Percentiles rank a stretch among this genome's conserved stretches.
Evolutionary conservation across 2,113 vertebrate genomes (phyloP).

Genomic region (Sardina pilchardus): DNA sequence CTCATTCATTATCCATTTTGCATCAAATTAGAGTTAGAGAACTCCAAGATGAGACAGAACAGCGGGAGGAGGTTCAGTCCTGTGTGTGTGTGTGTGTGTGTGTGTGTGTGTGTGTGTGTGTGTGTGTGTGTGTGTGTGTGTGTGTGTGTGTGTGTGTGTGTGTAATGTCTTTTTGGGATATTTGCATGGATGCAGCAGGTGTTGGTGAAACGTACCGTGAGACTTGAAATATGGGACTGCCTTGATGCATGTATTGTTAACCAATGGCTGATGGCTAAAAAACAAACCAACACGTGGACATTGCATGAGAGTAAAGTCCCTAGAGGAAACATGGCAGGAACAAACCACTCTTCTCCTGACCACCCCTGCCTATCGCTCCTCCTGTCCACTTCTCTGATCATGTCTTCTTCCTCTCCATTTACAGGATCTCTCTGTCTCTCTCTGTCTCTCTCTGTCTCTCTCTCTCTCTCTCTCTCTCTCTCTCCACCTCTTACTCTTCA

Average conservation of each 20-base stretch:
- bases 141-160: not conserved
- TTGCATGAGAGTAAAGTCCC: too few species aligned
- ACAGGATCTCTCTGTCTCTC: too few species aligned
- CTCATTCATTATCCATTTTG: constrained; percentile 1
- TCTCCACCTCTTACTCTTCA: not conserved
- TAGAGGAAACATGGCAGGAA: too few species aligned
- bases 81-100: not conserved
- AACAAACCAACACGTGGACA: too few species aligned
- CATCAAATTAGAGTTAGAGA: not conserved
- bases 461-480: not conserved
- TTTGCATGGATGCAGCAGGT: not conserved
- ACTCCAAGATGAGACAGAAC: not conserved
- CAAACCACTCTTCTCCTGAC: not conserved
- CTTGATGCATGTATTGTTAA: not conserved
- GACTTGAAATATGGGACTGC: not conserved
- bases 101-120: not conserved
- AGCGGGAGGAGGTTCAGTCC: not conserved
- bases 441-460: not conserved
- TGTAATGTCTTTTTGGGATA: not conserved
- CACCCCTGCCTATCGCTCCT: not conserved
- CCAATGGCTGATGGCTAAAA: not conserved
- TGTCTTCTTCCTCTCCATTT: not conserved
- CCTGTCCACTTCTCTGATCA: not conserved
- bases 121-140: not conserved
- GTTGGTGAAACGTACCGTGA: not conserved